Conservation (phyloP, 2,888 invertebrate species). For the Ramazzottius varieornatus region DNA sequence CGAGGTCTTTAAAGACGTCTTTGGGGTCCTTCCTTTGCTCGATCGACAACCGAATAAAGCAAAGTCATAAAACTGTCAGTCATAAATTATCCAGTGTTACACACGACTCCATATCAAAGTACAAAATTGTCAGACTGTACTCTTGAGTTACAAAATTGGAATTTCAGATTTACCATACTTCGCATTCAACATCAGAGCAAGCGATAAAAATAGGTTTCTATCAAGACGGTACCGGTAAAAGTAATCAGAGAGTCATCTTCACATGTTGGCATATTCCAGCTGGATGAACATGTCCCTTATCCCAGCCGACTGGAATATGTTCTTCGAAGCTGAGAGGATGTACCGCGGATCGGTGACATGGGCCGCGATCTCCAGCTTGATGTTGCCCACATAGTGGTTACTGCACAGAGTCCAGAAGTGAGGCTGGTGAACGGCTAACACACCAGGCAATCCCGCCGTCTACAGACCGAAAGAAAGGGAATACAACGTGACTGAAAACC, state of each 20-base stretch:
- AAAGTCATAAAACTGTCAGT: no score
- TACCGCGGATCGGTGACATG: constrained; percentile 63
- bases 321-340: constrained; percentile 65
- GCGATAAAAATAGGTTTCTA: no score
- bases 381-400: constrained; percentile 64
- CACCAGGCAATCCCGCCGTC: constrained; percentile 23
- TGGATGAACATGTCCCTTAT: constrained; percentile 74
- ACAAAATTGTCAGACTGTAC: no score
- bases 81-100: no score
- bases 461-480: constrained; percentile 10
- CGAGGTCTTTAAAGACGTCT: background rate
- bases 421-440: constrained; percentile 41
- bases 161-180: no score
- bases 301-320: constrained; percentile 55
- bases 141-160: no score
- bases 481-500: no score
- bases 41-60: no score
- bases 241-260: no score
- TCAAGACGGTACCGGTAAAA: no score
- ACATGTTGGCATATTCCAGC: constrained; percentile 60
- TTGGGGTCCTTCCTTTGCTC: background rate
- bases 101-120: no score
- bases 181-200: no score
- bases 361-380: constrained; percentile 78
- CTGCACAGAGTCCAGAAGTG: constrained; percentile 96